Conservation (phyloP, 2,113 vertebrate genomes). For the Elaphurus davidianus region DNA sequence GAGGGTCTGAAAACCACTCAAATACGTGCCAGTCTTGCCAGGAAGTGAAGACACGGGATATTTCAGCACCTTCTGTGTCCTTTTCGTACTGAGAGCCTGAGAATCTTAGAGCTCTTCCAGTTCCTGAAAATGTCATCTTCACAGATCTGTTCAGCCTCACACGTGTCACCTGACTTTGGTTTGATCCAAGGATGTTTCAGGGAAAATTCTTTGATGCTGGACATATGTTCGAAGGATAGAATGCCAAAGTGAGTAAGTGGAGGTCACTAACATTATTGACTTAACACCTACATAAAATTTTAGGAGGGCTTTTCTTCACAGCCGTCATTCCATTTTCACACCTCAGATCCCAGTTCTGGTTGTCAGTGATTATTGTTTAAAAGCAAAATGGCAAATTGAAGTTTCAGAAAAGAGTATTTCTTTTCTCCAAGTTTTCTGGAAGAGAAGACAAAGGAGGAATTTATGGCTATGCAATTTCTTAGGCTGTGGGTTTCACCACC, state of each 20-base stretch:
- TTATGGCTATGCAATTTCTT: neutral
- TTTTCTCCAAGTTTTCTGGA: neutral
- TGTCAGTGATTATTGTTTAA: constrained; percentile 24
- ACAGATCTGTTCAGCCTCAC: constrained; percentile 43
- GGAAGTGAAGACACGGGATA: constrained; percentile 43
- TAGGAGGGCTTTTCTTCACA: constrained; percentile 9
- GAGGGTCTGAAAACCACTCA: neutral
- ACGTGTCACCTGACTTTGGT: neutral
- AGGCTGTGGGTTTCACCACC: neutral
- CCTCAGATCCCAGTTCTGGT: neutral
- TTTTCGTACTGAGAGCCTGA: constrained; percentile 25
- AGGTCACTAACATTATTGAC: neutral
- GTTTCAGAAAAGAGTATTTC: neutral
- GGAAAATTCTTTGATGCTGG: constrained; percentile 24
- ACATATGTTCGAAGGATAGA: constrained; percentile 6
- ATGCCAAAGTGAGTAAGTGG: neutral
- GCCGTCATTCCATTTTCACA: neutral
- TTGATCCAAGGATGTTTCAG: constrained; percentile 25
- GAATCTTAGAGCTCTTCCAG: constrained; percentile 18
- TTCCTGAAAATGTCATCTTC: constrained; percentile 60
- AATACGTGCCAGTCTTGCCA: neutral
- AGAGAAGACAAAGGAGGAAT: neutral
- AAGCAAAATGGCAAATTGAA: neutral
- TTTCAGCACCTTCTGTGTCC: constrained; percentile 51
- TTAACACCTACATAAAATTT: neutral